These are phyloP conservation scores for Papilio dardanus DNA, from an alignment of 1,140 invertebrate genomes.

Conservation along the genomic window DNA sequence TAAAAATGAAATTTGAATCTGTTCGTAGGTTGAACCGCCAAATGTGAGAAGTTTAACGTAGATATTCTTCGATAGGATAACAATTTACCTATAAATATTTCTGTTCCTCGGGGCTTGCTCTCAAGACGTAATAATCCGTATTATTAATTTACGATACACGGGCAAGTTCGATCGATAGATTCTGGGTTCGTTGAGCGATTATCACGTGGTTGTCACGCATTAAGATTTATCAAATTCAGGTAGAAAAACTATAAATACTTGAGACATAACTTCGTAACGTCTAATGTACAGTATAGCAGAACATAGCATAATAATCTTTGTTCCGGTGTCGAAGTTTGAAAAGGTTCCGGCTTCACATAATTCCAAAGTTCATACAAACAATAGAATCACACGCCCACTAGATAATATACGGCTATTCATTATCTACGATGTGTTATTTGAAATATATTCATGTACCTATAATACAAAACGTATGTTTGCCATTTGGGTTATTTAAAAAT, in stretches of 20 bases:
- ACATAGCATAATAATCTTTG: too few species aligned
- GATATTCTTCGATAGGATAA: neutral
- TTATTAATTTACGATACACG: neutral
- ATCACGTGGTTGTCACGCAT: neutral
- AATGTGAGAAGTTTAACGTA: neutral
- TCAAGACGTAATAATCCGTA: neutral
- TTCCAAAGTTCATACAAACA: neutral
- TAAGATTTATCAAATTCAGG: neutral
- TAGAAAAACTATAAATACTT: neutral
- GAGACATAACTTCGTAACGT: neutral
- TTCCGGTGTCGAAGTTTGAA: neutral
- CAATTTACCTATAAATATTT: neutral
- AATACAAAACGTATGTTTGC: neutral
- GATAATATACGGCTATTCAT: slow-evolving; percentile 2
- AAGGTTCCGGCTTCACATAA: neutral
- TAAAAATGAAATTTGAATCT: too few species aligned
- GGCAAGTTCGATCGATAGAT: neutral
- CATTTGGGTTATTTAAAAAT: neutral
- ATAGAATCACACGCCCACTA: neutral
- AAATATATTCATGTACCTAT: slow-evolving; percentile 2
- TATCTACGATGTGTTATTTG: neutral
- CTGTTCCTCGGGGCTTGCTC: neutral
- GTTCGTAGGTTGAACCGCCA: too few species aligned
- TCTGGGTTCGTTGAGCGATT: neutral
- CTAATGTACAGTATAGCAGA: too few species aligned